Percentiles rank a stretch among this genome's conserved stretches.
These are phyloP conservation scores for Varroa destructor DNA, from an alignment of 1,140 invertebrate species.

Conservation along the genomic window DNA sequence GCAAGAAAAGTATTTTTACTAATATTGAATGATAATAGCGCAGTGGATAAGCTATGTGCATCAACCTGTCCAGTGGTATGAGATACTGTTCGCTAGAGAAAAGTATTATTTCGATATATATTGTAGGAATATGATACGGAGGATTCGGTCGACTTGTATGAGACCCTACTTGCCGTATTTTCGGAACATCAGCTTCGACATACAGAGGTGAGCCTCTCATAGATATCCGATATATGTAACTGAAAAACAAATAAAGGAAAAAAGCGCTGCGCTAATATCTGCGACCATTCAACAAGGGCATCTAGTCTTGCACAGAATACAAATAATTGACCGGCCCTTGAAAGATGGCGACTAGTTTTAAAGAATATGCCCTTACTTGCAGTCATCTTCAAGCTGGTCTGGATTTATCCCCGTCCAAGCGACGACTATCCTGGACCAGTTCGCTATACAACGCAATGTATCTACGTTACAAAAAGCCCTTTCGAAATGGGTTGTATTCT, in stretches of 20 bases:
- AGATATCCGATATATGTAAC: no score
- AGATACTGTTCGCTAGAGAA: no score
- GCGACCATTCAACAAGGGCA: no score
- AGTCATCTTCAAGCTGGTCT: slow-evolving; percentile 48
- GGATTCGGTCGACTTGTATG: not conserved
- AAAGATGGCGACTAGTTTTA: no score
- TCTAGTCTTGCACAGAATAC: no score
- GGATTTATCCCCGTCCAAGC: slow-evolving; percentile 71
- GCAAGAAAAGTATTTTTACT: no score
- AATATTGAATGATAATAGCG: no score
- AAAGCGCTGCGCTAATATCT: no score
- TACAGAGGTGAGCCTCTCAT: not conserved
- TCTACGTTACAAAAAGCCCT: slow-evolving; percentile 70
- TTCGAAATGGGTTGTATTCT: slow-evolving; percentile 39
- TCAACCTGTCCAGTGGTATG: no score
- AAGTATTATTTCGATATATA: not conserved
- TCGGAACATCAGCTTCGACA: slow-evolving; percentile 10
- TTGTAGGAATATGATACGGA: slow-evolving; percentile 12
- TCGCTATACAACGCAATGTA: slow-evolving; percentile 83
- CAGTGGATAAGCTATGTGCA: no score
- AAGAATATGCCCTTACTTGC: not conserved
- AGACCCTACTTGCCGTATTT: slow-evolving; percentile 9
- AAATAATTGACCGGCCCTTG: no score
- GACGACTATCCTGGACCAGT: slow-evolving; percentile 76
- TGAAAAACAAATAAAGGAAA: no score